A percentile compares a stretch with the other conserved stretches of the same genome.
phyloP scores from a whole-genome alignment of 2,888 invertebrate species.

The Leuctra nigra region DNA sequence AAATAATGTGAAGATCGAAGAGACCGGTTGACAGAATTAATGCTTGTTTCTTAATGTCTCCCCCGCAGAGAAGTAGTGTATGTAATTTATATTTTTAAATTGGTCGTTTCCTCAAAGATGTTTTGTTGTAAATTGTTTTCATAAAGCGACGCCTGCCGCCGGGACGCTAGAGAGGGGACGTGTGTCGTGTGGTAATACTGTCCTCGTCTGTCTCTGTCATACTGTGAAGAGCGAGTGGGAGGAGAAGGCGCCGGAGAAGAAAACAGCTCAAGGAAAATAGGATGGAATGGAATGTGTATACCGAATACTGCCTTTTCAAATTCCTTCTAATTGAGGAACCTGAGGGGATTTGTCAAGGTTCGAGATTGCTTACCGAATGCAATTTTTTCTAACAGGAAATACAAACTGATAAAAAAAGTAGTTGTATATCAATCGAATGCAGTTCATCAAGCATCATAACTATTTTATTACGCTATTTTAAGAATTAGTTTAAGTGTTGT shows the following conservation, averaged over 20 bases:
- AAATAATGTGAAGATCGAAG: constrained; percentile 16
- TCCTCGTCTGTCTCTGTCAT: constrained; percentile 4
- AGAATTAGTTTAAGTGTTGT: too few species aligned
- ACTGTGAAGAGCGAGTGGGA: neutral
- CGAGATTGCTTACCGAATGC: too few species aligned
- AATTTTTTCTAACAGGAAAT: too few species aligned
- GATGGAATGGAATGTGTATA: constrained; percentile 14
- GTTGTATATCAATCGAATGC: too few species aligned
- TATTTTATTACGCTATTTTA: too few species aligned
- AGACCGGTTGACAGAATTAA: constrained; percentile 18
- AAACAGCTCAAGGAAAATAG: constrained; percentile 5
- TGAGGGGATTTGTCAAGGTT: too few species aligned
- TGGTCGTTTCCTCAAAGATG: neutral
- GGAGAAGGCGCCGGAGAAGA: neutral
- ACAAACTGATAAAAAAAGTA: too few species aligned
- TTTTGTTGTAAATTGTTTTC: neutral
- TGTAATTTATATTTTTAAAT: constrained; percentile 10
- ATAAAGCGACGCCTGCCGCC: neutral
- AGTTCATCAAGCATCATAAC: too few species aligned
- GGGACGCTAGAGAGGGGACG: neutral
- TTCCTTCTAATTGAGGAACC: too few species aligned
- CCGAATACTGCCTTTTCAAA: too few species aligned
- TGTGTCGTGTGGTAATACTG: too few species aligned
- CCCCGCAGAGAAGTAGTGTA: constrained; percentile 9
- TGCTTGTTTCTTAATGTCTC: neutral